These are phyloP conservation scores for Betta splendens DNA, from an alignment of 2,797 vertebrate species.

Conservation along the genomic window DNA sequence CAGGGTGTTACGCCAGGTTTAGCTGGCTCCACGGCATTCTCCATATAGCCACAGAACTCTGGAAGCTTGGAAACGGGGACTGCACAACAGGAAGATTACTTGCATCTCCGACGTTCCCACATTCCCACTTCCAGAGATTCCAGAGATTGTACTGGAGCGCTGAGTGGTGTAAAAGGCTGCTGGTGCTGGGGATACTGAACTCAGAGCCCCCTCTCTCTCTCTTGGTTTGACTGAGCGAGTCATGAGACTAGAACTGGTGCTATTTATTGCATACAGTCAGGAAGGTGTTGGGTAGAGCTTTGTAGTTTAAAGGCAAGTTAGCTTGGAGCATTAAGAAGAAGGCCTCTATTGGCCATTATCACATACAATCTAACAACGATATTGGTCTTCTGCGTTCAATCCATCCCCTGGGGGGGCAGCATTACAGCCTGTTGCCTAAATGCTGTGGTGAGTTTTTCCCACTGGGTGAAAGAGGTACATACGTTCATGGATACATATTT, in stretches of 20 bases:
- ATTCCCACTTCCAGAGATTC: constrained; percentile 71
- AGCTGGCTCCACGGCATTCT: constrained; percentile 54
- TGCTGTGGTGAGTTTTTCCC: constrained; percentile 5
- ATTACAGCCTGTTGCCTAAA: neutral
- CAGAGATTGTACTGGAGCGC: constrained; percentile 54
- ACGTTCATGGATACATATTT: constrained; percentile 5
- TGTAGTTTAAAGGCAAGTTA: too few species aligned
- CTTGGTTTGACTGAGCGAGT: constrained; percentile 62
- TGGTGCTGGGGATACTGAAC: constrained; percentile 34
- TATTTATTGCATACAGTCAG: constrained; percentile 86
- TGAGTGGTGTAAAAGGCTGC: constrained; percentile 48
- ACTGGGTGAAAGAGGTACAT: constrained; percentile 26
- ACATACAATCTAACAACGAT: too few species aligned
- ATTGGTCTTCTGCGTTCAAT: too few species aligned
- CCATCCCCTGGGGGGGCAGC: too few species aligned
- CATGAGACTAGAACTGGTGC: constrained; percentile 83
- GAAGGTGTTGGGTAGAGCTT: constrained; percentile 79
- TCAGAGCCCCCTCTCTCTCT: constrained; percentile 13
- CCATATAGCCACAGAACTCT: constrained; percentile 58
- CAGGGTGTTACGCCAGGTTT: constrained; percentile 57
- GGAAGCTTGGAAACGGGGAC: constrained; percentile 57
- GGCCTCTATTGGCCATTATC: too few species aligned
- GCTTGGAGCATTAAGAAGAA: too few species aligned
- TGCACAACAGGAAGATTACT: constrained; percentile 63
- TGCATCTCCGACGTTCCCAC: constrained; percentile 53